Evolutionary conservation across 2,888 invertebrate genomes (phyloP).

Genomic region (Euproctis similis): DNA sequence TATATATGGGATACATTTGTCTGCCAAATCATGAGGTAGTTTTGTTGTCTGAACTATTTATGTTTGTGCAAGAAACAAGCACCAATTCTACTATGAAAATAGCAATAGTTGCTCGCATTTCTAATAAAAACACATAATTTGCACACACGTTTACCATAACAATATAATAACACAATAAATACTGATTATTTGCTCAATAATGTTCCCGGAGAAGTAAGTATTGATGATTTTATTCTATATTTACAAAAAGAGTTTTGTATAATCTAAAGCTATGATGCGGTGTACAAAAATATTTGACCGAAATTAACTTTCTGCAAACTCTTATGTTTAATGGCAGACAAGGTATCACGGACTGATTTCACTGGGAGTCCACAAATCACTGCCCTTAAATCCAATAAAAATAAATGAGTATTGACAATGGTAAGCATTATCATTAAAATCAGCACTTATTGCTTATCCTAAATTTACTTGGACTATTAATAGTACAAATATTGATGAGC

Average conservation of each 20-base stretch:
- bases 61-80: slow-evolving; percentile 45
- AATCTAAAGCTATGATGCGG: slow-evolving; percentile 39
- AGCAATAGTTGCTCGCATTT: slow-evolving; percentile 15
- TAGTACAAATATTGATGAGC: slow-evolving; percentile 25
- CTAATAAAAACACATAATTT: slow-evolving; percentile 19
- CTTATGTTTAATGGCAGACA: slow-evolving; percentile 38
- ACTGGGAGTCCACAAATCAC: slow-evolving; percentile 34
- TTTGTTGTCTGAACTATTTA: slow-evolving; percentile 39
- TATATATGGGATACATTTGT: slow-evolving; percentile 32
- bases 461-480: slow-evolving; percentile 49
- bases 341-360: slow-evolving; percentile 25
- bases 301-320: slow-evolving; percentile 25
- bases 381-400: slow-evolving; percentile 39
- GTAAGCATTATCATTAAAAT: slow-evolving; percentile 49
- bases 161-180: slow-evolving; percentile 27
- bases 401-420: slow-evolving; percentile 69
- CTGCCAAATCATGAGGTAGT: slow-evolving; percentile 70
- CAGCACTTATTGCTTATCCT: slow-evolving; percentile 60
- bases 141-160: slow-evolving; percentile 12
- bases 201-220: slow-evolving; percentile 17
- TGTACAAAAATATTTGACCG: slow-evolving; percentile 40
- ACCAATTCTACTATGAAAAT: slow-evolving; percentile 33
- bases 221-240: slow-evolving; percentile 44
- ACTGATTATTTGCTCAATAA: slow-evolving; percentile 34
- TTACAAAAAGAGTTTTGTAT: slow-evolving; percentile 44